Evolutionary conservation across 1,140 invertebrate species (phyloP), one percentile per base, ranked within the genome.

Genomic region (Drosophila pseudoananassae): DNA sequence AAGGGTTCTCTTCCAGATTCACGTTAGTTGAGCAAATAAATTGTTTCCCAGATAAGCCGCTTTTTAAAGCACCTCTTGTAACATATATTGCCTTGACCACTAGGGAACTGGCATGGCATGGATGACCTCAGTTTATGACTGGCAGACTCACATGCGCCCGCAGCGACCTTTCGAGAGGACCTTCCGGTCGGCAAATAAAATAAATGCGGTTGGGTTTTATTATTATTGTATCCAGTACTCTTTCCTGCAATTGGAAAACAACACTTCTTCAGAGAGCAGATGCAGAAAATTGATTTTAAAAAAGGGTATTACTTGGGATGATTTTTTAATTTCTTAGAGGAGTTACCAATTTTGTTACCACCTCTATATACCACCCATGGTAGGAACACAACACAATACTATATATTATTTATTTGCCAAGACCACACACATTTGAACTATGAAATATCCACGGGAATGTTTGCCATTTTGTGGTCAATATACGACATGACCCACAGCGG

Each of bases 401-500:
- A 83, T 82, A 76, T 76, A 70, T 87, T 87, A 87, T 87, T 88
- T 83, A 88, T 87, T 76, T 76, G 71, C 71, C 55, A 25, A 60
- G 56, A 76, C 82, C 75, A 63, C 46, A 65, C 56, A 83, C 83
- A 77, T 78, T 83, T 79, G 71, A 83, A 72, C 83, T 79, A 88
- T 87, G 83, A 73, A 88, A 87, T 73, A 83, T 63, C 83, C 78
- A 78, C 61, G 66, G 58, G 60, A 64, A 83, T 83, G 78, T 72
- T 76, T 76, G 75, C 78, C 78, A 69, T 76, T 78, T 83, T 59
- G 82, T 87, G 83, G 82, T 87, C 75, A 82, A 87, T 85, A 78
- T 76, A 77, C 61, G 49, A 47, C 45, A 45, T 87, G 83, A 82
- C 82, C 82, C 82, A 82, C 82, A 82, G 20, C 82, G 75, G n/a